A percentile compares a stretch with the other conserved stretches of the same genome.
Evolutionary conservation across 2,113 vertebrate species (phyloP).

Genomic region (Ciconia boyciana): DNA sequence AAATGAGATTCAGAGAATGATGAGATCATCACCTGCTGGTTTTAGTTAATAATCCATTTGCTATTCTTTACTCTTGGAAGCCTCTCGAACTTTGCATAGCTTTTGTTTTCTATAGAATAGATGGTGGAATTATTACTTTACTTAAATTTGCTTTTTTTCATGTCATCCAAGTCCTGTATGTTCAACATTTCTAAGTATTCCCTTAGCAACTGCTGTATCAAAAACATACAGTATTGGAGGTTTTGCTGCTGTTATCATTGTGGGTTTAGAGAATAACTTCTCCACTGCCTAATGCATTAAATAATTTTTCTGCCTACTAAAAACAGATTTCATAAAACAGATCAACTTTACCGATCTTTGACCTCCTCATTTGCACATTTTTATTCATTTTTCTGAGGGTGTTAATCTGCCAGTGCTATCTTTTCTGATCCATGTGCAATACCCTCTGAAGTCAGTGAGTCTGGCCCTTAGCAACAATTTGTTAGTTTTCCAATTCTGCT

Average conservation of each 20-base stretch:
- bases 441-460: neutral
- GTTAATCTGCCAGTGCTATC: neutral
- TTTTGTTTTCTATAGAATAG: neutral
- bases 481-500: neutral
- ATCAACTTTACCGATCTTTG: neutral
- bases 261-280: neutral
- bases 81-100: neutral
- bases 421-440: neutral
- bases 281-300: neutral
- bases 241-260: neutral
- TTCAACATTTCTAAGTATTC: neutral
- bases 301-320: neutral
- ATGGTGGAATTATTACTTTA: neutral
- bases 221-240: neutral
- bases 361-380: neutral
- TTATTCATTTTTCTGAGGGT: neutral
- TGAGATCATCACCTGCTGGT: neutral
- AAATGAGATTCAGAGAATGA: neutral
- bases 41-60: neutral
- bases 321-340: neutral
- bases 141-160: neutral
- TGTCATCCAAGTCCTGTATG: neutral
- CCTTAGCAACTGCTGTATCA: neutral
- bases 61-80: neutral
- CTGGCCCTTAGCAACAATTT: neutral